Base-by-base conservation (phyloP, 1,140 invertebrate genomes). In the Odontomachus brunneus region DNA sequence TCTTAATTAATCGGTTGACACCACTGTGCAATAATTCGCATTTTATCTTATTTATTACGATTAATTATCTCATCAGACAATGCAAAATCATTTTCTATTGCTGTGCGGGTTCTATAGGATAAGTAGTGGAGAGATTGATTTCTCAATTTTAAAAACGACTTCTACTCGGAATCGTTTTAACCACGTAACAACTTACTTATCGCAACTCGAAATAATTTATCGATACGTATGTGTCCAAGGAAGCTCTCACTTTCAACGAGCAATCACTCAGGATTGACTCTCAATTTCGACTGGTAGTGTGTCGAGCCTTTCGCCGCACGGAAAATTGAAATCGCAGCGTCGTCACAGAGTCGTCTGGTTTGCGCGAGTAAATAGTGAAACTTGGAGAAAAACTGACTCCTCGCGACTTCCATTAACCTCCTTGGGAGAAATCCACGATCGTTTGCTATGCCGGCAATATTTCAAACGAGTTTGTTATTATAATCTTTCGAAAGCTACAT, bases 321-420 rank as follows among this genome's bases (percentile, higher is more conserved):
- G 53, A 80, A 80, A 80, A 80, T 59, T 57, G 22, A 38, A 57
- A 67, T 5, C 24, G 29, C 29, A 49, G 33, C 2, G 29, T 33
- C 11, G 29, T 38, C 15, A 33, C 19, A 53, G 29, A 67, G 12
- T 4, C 11, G 12, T 22, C 2, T 72, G 14, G 49, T 5, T 38
- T 22, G 66, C 38, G 15, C 44, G 44, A 53, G n/a, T 26, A 48
- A 12, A 57, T 44, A 76, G 82, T 74, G 82, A 84, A 84, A 88
- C 69, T 57, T 17, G 15, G 38, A 80, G 85, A 84, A 88, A 88
- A 87, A 87, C 85, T 53, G 67, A 81, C 74, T 75, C 9, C 62
- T 51, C 60, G 24, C 57, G 85, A 84, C 57, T 88, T 51, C 33
- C 24, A 87, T 88, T 88, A 72, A 88, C 86, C 86, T 88, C 74